phyloP scores from a whole-genome alignment of 2,113 vertebrate genomes.

The Zosterops pallidus region DNA sequence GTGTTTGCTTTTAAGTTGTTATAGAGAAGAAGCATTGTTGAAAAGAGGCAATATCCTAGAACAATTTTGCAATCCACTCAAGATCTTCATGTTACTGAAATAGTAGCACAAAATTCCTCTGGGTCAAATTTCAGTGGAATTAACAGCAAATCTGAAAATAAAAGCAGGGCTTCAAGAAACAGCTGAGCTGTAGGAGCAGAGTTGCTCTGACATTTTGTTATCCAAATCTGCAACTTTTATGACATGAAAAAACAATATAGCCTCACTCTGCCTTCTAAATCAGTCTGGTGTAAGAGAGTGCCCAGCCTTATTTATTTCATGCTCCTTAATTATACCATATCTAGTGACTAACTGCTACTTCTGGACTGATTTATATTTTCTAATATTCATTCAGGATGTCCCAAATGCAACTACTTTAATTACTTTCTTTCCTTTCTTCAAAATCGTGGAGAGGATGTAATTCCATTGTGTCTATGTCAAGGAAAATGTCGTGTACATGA shows the following conservation, averaged over 20 bases:
- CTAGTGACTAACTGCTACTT: neutral
- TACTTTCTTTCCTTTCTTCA: neutral
- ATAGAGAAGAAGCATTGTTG: neutral
- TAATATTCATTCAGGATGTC: neutral
- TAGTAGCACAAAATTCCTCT: neutral
- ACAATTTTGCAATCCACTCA: neutral
- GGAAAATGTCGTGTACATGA: neutral
- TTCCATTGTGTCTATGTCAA: neutral
- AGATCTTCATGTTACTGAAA: neutral
- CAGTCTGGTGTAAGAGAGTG: neutral
- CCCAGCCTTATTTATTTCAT: neutral
- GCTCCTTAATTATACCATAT: neutral
- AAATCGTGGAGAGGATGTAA: neutral
- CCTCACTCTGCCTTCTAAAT: neutral
- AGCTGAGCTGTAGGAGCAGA: neutral
- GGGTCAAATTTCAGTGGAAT: neutral
- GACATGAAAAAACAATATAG: neutral
- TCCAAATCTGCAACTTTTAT: neutral
- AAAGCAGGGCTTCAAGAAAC: neutral
- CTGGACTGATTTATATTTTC: neutral
- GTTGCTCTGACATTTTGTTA: neutral
- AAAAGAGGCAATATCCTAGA: constrained; percentile 2
- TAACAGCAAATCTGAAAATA: constrained; percentile 1
- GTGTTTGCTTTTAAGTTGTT: constrained; percentile 7
- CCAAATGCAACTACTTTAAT: neutral